Conservation (phyloP, 2,113 vertebrate genomes). For the Turnix velox region DNA sequence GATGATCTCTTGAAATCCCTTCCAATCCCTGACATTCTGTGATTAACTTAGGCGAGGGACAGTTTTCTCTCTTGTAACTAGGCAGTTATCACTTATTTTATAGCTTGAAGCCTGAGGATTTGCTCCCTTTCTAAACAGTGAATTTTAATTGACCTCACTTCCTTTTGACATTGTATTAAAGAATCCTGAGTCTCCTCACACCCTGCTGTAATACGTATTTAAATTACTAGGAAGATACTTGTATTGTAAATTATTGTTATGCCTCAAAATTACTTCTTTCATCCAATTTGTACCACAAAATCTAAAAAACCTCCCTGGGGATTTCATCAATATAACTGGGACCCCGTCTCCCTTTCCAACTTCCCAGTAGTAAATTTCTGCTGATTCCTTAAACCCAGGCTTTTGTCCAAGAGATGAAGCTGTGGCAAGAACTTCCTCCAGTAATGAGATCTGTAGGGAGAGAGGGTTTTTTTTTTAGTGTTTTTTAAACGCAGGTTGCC, state of each 20-base stretch:
- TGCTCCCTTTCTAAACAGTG: background rate
- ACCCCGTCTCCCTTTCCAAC: background rate
- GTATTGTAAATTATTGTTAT: background rate
- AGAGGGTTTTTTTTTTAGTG: background rate
- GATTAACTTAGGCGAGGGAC: too few relatives aligned
- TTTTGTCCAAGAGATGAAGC: background rate
- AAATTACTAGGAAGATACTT: background rate
- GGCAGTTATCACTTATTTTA: background rate
- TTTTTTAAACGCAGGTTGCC: background rate
- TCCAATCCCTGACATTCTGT: too few relatives aligned
- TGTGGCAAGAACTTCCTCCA: background rate
- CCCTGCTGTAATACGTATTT: background rate
- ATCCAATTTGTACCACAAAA: background rate
- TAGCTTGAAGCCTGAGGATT: background rate
- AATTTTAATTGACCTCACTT: background rate
- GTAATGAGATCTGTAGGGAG: slow-evolving; percentile 33
- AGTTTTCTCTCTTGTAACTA: background rate
- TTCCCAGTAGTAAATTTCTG: background rate
- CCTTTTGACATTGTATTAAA: background rate
- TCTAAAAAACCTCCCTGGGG: too few relatives aligned
- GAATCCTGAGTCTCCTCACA: background rate
- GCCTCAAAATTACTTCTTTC: background rate
- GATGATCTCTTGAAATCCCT: too few relatives aligned
- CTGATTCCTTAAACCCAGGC: background rate
- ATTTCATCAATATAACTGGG: too few relatives aligned